Evolutionary conservation across 2,113 vertebrate genomes (phyloP).

Genomic region (Pyxicephalus adspersus): DNA sequence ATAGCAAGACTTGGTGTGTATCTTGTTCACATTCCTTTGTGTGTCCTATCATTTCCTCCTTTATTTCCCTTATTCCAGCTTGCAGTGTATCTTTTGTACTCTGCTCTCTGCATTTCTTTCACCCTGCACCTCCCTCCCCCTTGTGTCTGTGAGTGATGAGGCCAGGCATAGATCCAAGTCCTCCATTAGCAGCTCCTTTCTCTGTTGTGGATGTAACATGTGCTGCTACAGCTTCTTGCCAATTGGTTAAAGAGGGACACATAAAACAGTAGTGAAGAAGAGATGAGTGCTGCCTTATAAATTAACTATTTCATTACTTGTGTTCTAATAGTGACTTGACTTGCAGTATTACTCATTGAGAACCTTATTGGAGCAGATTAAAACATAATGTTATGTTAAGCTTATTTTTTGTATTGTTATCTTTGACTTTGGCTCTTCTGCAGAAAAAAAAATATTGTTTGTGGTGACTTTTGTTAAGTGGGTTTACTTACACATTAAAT

Average conservation of each 20-base stretch:
- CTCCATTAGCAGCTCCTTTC: slow-evolving; percentile 49
- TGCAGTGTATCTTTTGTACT: slow-evolving; percentile 3
- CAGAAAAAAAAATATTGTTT: too few species aligned
- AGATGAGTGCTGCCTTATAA: not conserved
- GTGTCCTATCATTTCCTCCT: not conserved
- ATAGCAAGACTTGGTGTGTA: too few species aligned
- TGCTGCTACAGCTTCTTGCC: slow-evolving; percentile 40
- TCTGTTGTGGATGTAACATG: slow-evolving; percentile 40
- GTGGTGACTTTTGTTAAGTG: too few species aligned
- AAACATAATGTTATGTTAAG: too few species aligned
- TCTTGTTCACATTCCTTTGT: too few species aligned
- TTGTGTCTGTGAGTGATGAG: slow-evolving; percentile 37
- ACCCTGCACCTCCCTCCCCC: slow-evolving; percentile 35
- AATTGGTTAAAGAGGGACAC: slow-evolving; percentile 18
- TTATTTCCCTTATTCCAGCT: not conserved
- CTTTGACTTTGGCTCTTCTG: too few species aligned
- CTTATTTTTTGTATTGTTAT: too few species aligned
- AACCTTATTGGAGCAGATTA: too few species aligned
- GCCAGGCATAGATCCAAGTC: slow-evolving; percentile 44
- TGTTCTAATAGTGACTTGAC: too few species aligned
- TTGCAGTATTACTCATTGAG: too few species aligned
- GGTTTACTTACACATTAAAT: too few species aligned
- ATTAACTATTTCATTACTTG: slow-evolving; percentile 16
- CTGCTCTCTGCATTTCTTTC: slow-evolving; percentile 18
- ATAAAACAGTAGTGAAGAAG: slow-evolving; percentile 13